Evolutionary conservation across 2,113 vertebrate genomes (phyloP).

Genomic region (Cygnus buccinator): DNA sequence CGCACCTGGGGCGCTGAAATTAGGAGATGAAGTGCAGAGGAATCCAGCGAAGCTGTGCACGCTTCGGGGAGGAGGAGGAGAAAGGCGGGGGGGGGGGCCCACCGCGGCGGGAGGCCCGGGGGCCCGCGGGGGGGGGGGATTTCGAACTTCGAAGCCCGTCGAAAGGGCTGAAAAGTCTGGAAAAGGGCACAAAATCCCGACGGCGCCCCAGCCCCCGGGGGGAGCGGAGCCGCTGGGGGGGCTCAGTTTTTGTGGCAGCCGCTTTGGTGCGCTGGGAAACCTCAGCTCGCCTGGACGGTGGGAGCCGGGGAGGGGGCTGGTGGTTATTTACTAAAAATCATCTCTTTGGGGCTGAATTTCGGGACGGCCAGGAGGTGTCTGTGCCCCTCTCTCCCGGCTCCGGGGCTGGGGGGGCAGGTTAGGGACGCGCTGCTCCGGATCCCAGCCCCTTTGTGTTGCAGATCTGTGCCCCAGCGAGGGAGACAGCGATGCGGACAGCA

Average conservation of each 20-base stretch:
- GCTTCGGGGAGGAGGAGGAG: neutral
- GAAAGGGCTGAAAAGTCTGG: neutral
- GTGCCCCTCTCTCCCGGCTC: neutral
- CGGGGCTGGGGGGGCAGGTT: neutral
- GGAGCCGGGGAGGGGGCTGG: neutral
- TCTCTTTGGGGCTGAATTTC: neutral
- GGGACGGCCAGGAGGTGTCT: neutral
- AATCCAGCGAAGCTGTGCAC: neutral
- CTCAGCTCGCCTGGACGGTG: neutral
- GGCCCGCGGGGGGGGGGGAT: neutral
- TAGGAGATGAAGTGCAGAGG: slow-evolving; percentile 32
- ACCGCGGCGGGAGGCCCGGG: neutral
- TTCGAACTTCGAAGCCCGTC: neutral
- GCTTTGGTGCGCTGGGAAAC: neutral
- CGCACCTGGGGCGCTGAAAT: slow-evolving; percentile 55
- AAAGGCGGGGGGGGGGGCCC: too few relatives aligned
- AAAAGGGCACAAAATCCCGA: neutral
- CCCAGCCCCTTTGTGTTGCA: slow-evolving; percentile 55
- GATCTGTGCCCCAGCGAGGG: slow-evolving; percentile 94
- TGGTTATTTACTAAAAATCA: neutral
- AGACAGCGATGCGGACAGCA: slow-evolving; percentile 94
- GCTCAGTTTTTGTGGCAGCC: neutral
- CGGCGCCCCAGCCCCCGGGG: neutral
- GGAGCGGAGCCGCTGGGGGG: neutral
- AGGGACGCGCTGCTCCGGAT: neutral